Percentiles rank a stretch among this genome's conserved stretches.
Conservation (phyloP, 2,113 vertebrate genomes). For the Amphiprion percula region DNA sequence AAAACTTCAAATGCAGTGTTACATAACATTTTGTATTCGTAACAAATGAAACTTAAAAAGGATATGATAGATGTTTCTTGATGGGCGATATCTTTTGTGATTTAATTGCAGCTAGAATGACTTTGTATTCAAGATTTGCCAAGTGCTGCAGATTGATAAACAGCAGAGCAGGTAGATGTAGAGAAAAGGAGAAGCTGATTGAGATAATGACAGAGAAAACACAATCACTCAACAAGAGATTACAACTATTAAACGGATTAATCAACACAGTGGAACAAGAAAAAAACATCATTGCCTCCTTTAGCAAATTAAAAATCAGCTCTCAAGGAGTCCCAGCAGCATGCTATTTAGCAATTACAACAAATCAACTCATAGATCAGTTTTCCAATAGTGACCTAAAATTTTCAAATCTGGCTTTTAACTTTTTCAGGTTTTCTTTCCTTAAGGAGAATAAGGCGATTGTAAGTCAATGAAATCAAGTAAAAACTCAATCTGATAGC, state of each 20-base stretch:
- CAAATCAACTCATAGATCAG: not conserved
- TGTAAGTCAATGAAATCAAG: no score
- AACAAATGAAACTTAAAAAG: not conserved
- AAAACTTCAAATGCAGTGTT: not conserved
- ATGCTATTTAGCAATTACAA: conserved; percentile 41
- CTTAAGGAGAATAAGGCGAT: no score
- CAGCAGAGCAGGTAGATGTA: not conserved
- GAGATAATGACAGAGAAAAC: conserved; percentile 41
- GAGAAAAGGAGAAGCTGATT: conserved; percentile 10
- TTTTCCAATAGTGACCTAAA: not conserved
- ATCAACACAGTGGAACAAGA: conserved; percentile 7
- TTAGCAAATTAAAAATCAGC: conserved; percentile 19
- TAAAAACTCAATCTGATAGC: no score
- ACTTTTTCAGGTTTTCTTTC: no score
- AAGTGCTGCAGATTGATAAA: not conserved
- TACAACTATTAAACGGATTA: conserved; percentile 45
- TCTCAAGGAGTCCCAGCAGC: conserved; percentile 11
- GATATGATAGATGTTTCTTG: not conserved
- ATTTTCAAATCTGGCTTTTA: no score
- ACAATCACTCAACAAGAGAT: conserved; percentile 39
- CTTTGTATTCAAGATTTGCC: not conserved
- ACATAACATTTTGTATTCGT: not conserved
- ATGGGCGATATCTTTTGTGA: not conserved
- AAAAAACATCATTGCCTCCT: conserved; percentile 11
- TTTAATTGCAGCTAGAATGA: conserved; percentile 2